Base-by-base conservation (phyloP, 2,888 invertebrate species). In the Sialis fuliginosa region DNA sequence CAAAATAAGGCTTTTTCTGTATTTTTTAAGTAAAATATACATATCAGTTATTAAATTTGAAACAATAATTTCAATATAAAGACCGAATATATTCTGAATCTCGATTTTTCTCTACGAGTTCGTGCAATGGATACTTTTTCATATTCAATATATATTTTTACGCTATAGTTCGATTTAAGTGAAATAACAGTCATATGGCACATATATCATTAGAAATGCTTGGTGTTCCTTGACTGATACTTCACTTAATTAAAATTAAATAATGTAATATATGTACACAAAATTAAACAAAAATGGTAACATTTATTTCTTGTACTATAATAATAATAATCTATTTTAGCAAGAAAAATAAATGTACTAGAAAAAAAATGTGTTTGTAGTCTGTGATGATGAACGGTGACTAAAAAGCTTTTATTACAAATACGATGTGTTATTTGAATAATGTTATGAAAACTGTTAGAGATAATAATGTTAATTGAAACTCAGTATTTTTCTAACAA, bases 311-410 rank as follows among this genome's bases (percentile, higher is more conserved):
- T 22, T 22, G 22, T 22, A 22, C 22, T 22, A 9, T 31, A 30
- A 42, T 42, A 30, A 42, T 32, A 42, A 42, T 6, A 31, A 42
- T 31, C n/a, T 41, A 30, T 42, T 42, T 30, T 30, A 30, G 31
- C 22, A 4, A 39, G 39, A 39, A 37, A 37, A 7, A 9, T 39
- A 39, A 8, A 42, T 42, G 8, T 31, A 9, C 10, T 31, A 31
- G 22, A 30, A 9, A 32, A n/a, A 42, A 7, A 41, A n/a, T 42
- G 31, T 44, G 34, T 44, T 44, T 13, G 44, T 44, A 44, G 44
- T 35, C 44, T 44, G 44, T 44, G 44, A 44, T 44, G 44, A 44
- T 42, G 13, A 44, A 44, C 13, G 44, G 34, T 44, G 44, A 44
- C 33, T 34, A 34, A 44, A 44, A 22, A 44, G 13, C 35, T 44